These are phyloP conservation scores for Halictus rubicundus DNA, from an alignment of 1,140 invertebrate species.

Conservation along the genomic window DNA sequence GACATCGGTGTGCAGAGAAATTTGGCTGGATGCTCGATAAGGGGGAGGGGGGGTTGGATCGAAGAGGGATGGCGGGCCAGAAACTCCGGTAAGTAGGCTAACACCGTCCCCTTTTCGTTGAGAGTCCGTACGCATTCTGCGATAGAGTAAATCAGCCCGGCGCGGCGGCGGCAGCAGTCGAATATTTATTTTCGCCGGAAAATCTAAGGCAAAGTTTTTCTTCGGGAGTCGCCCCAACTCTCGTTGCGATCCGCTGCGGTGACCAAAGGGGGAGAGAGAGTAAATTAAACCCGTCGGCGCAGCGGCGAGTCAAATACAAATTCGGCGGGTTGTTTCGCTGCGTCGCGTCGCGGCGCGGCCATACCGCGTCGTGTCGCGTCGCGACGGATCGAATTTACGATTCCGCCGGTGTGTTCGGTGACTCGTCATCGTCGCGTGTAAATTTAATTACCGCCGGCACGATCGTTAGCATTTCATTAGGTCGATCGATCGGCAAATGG, in stretches of 20 bases:
- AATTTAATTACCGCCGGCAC: constrained; percentile 1
- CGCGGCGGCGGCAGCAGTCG: neutral
- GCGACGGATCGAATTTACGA: constrained; percentile 13
- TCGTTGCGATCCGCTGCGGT: constrained; percentile 17
- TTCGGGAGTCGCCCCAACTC: constrained; percentile 4
- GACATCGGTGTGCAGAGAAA: neutral
- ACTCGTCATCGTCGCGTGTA: constrained; percentile 6
- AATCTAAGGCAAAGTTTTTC: constrained; percentile 25
- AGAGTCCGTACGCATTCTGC: constrained; percentile 32
- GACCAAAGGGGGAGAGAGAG: constrained; percentile 5
- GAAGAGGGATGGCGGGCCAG: neutral
- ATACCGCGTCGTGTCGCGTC: neutral
- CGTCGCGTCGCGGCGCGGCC: neutral
- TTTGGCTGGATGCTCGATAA: neutral
- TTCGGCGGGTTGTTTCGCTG: neutral
- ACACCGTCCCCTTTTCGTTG: constrained; percentile 22
- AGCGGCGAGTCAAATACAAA: constrained; percentile 34
- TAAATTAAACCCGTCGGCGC: constrained; percentile 10
- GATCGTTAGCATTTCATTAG: neutral
- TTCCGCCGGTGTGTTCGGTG: neutral
- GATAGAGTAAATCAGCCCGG: constrained; percentile 42
- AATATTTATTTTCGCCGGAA: constrained; percentile 42
- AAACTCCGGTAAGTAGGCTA: constrained; percentile 29
- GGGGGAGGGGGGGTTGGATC: too few relatives aligned
- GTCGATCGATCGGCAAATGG: too few relatives aligned